These are phyloP conservation scores for Vidua chalybeata DNA, from an alignment of 2,113 vertebrate species.

Conservation along the genomic window DNA sequence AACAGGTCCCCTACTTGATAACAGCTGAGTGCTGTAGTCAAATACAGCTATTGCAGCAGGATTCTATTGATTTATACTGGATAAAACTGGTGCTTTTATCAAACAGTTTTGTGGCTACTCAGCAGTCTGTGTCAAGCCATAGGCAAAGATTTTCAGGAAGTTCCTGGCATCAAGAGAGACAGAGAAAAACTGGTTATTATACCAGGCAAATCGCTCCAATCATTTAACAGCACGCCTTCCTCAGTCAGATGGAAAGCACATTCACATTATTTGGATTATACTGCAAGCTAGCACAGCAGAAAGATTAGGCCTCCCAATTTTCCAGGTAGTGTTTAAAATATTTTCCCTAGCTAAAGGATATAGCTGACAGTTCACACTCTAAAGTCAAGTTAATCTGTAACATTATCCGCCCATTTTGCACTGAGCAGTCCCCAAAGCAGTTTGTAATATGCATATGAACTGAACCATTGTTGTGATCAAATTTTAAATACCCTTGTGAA, in stretches of 20 bases:
- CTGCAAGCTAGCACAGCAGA: slow-evolving; percentile 59
- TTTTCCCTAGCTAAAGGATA: slow-evolving; percentile 68
- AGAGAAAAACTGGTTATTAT: slow-evolving; percentile 66
- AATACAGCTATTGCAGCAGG: slow-evolving; percentile 32
- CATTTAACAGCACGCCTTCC: slow-evolving; percentile 67
- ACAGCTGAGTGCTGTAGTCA: slow-evolving; percentile 19
- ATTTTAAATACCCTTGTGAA: slow-evolving; percentile 72
- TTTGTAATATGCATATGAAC: slow-evolving; percentile 76
- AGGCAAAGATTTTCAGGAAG: slow-evolving; percentile 65
- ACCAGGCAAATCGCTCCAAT: slow-evolving; percentile 68
- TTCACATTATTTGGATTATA: slow-evolving; percentile 70
- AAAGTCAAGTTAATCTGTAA: slow-evolving; percentile 75
- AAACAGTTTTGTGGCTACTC: slow-evolving; percentile 65
- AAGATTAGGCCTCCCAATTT: slow-evolving; percentile 70
- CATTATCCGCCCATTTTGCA: slow-evolving; percentile 68
- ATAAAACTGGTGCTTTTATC: slow-evolving; percentile 63
- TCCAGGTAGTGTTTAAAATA: slow-evolving; percentile 72
- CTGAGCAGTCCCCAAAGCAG: slow-evolving; percentile 65
- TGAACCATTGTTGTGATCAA: slow-evolving; percentile 77
- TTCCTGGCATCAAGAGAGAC: slow-evolving; percentile 60
- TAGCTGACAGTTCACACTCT: slow-evolving; percentile 68
- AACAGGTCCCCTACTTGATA: slow-evolving; percentile 39
- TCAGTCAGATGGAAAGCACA: slow-evolving; percentile 66
- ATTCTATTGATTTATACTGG: slow-evolving; percentile 61
- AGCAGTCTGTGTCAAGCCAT: slow-evolving; percentile 60